These are phyloP conservation scores for Paraplagusia blochii DNA, from an alignment of 2,113 vertebrate species.

Conservation along the genomic window DNA sequence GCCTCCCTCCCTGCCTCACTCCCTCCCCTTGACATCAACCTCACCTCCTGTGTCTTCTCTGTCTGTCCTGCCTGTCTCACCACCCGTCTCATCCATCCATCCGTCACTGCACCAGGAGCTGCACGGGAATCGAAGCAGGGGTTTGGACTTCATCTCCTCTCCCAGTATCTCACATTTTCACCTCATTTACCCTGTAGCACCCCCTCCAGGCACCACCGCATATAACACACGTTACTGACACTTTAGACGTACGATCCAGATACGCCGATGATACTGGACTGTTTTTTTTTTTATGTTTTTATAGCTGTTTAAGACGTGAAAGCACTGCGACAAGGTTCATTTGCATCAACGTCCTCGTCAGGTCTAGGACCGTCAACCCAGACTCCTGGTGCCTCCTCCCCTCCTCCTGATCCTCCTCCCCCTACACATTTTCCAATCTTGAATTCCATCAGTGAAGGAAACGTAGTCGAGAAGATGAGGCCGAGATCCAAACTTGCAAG, in stretches of 20 bases:
- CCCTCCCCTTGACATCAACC: constrained; percentile 3
- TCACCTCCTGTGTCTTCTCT: constrained; percentile 5
- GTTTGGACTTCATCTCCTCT: constrained; percentile 73
- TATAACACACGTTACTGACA: constrained; percentile 59
- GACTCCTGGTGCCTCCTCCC: constrained; percentile 13
- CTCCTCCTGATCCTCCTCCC: constrained; percentile 13
- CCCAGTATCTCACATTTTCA: constrained; percentile 13
- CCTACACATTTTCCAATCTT: too few relatives aligned
- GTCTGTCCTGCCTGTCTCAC: constrained; percentile 21
- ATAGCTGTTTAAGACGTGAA: constrained; percentile 51
- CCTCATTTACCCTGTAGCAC: constrained; percentile 21
- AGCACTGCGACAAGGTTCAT: constrained; percentile 44
- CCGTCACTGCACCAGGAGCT: constrained; percentile 44
- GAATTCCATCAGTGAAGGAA: too few relatives aligned
- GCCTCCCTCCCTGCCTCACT: constrained; percentile 1
- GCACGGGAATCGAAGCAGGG: constrained; percentile 34
- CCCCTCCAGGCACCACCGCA: constrained; percentile 20
- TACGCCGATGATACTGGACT: constrained; percentile 48
- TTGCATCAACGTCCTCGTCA: constrained; percentile 14
- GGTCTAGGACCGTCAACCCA: constrained; percentile 20
- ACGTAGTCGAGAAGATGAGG: too few relatives aligned
- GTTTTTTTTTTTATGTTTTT: constrained; percentile 64
- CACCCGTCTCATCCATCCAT: constrained; percentile 13
- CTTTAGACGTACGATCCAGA: constrained; percentile 65
- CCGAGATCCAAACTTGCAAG: too few relatives aligned